phyloP scores from a whole-genome alignment of 2,797 vertebrate species.

The Gymnodraco acuticeps region DNA sequence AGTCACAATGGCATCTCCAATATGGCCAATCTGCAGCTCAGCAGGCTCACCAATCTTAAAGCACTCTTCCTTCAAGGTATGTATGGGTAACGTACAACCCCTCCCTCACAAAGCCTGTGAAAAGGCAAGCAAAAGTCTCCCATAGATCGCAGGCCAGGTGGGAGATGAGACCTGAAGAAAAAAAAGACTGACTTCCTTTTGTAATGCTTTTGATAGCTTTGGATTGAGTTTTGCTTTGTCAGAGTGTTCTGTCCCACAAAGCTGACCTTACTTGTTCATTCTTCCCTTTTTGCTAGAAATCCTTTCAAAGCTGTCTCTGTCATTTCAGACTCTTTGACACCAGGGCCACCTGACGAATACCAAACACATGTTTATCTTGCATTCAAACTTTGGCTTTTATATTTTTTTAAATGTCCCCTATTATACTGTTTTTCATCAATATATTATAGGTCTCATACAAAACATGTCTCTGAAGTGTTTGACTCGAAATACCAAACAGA shows the following conservation, averaged over 20 bases:
- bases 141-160: conserved; percentile 70
- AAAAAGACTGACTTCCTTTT: conserved; percentile 71
- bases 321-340: conserved; percentile 53
- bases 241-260: conserved; percentile 63
- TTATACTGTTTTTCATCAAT: too few relatives aligned
- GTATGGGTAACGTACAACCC: conserved; percentile 52
- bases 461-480: too few relatives aligned
- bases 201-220: conserved; percentile 68
- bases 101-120: conserved; percentile 62
- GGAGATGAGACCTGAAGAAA: conserved; percentile 71
- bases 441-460: too few relatives aligned
- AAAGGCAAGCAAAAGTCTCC: conserved; percentile 67
- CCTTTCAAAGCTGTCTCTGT: conserved; percentile 40
- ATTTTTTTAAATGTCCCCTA: not conserved
- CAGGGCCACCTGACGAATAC: conserved; percentile 30
- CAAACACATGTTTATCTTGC: conserved; percentile 23
- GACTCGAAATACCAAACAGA: too few relatives aligned
- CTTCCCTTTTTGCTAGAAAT: conserved; percentile 48
- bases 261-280: conserved; percentile 38
- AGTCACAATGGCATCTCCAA: conserved; percentile 92
- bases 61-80: conserved; percentile 91
- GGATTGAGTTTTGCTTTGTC: conserved; percentile 71
- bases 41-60: conserved; percentile 91
- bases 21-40: conserved; percentile 90
- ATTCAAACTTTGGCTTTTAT: conserved; percentile 30